Evolutionary conservation across 2,113 vertebrate species (phyloP).

Genomic region (Rana temporaria): DNA sequence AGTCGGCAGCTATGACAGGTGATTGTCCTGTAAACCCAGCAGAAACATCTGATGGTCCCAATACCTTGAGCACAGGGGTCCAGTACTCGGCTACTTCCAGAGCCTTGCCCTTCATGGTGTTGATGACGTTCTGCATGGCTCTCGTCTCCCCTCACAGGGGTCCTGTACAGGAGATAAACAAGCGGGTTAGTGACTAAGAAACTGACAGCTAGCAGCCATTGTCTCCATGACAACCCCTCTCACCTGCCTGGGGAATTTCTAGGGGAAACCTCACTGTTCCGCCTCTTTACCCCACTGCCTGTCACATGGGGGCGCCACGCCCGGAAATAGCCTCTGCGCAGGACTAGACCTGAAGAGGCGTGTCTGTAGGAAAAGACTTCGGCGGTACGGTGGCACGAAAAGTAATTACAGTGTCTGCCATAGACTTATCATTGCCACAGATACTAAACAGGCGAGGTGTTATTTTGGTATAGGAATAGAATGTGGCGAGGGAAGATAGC

Average conservation of each 20-base stretch:
- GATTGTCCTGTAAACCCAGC: too few species aligned
- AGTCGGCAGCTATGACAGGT: too few species aligned
- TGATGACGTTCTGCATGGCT: conserved; percentile 95
- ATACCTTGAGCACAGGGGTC: conserved; percentile 95
- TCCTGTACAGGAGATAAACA: neutral
- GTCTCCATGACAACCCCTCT: conserved; percentile 2
- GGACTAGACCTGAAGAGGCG: neutral
- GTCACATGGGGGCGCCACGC: conserved; percentile 48
- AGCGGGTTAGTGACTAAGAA: neutral
- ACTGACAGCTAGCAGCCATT: neutral
- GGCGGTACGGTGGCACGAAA: too few species aligned
- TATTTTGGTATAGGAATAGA: too few species aligned
- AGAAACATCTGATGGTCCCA: neutral
- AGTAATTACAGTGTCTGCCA: too few species aligned
- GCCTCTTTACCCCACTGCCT: conserved; percentile 51
- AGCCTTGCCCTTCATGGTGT: conserved; percentile 95
- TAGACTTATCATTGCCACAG: neutral
- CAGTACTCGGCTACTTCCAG: conserved; percentile 95
- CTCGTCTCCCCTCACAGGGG: conserved; percentile 36
- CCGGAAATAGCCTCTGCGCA: conserved; percentile 22
- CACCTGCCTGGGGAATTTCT: neutral
- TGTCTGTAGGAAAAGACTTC: neutral
- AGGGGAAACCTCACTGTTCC: conserved; percentile 15
- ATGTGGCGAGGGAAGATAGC: too few species aligned
- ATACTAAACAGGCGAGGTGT: neutral